phyloP scores from a whole-genome alignment of 2,113 vertebrate genomes.

The Rhinolophus ferrumequinum region DNA sequence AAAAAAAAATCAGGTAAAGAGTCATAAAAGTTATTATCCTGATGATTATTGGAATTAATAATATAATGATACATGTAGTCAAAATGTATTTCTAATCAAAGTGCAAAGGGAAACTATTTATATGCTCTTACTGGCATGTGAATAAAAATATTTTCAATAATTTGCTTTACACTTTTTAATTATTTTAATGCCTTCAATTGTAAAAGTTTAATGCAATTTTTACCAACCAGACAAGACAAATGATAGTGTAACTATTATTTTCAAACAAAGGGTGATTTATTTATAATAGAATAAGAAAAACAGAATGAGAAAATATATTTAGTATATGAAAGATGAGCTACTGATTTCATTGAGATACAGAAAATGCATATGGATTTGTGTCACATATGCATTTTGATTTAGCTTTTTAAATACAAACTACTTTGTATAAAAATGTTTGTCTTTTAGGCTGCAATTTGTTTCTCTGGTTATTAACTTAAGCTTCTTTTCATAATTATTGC shows the following conservation, averaged over 20 bases:
- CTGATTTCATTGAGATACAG: slow-evolving; percentile 39
- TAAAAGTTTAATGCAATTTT: neutral
- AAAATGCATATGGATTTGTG: slow-evolving; percentile 60
- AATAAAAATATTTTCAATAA: neutral
- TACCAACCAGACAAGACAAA: neutral
- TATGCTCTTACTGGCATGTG: neutral
- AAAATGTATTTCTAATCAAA: neutral
- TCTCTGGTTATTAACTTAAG: slow-evolving; percentile 49
- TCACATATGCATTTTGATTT: neutral
- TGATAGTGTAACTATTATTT: neutral
- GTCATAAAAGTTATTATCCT: neutral
- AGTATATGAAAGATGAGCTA: neutral
- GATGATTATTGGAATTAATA: neutral
- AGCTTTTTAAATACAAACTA: slow-evolving; percentile 49
- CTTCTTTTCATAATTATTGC: slow-evolving; percentile 58
- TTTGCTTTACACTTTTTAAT: neutral
- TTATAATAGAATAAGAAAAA: neutral
- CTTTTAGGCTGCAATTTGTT: slow-evolving; percentile 62
- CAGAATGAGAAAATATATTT: neutral
- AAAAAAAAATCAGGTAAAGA: neutral
- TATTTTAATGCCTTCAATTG: neutral
- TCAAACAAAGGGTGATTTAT: neutral
- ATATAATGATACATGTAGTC: neutral
- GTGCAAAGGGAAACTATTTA: neutral
- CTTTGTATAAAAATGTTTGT: slow-evolving; percentile 39